Conservation (phyloP, 2,113 vertebrate species). For the Pseudopodoces humilis region DNA sequence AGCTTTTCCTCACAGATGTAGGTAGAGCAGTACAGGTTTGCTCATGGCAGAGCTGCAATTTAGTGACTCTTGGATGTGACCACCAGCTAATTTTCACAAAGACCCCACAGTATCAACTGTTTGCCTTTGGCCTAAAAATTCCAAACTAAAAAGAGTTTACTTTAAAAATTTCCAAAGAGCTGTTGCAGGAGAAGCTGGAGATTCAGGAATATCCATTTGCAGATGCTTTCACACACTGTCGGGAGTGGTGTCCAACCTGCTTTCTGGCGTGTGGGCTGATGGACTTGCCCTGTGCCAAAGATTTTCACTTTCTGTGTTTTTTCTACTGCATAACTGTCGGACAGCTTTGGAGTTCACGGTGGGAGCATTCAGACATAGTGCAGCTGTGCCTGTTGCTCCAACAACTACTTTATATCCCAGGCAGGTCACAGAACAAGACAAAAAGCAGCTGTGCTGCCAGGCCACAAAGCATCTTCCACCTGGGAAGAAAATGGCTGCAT, state of each 20-base stretch:
- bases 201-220: neutral
- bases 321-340: neutral
- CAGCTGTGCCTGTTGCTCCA: conserved; percentile 8
- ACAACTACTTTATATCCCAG: conserved; percentile 2
- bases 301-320: neutral
- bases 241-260: neutral
- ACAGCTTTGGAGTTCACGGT: neutral
- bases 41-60: neutral
- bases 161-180: neutral
- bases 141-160: neutral
- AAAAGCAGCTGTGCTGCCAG: neutral
- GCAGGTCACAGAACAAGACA: neutral
- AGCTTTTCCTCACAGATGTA: neutral
- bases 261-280: neutral
- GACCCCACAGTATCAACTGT: neutral
- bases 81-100: neutral
- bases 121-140: neutral
- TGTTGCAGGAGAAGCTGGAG: neutral
- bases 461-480: neutral
- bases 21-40: neutral
- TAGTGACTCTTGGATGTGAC: neutral
- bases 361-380: neutral
- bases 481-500: neutral
- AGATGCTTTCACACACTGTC: neutral
- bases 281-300: neutral